Evolutionary conservation across 1,140 invertebrate species (phyloP), one percentile per base, ranked within the genome.

Genomic region (Globodera rostochiensis): DNA sequence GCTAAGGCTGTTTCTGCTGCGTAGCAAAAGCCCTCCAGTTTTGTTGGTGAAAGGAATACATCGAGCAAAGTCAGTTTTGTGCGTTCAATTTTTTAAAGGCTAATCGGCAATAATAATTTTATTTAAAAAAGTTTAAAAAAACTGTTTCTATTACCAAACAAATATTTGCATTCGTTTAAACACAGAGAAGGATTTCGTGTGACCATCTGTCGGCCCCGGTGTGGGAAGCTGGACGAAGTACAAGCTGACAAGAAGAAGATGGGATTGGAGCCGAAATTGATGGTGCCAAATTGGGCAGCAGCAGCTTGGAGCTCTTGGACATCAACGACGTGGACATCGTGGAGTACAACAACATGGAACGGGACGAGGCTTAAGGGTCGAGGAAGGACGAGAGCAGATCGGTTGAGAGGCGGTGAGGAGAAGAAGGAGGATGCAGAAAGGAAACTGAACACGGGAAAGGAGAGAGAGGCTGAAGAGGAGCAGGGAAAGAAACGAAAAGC

Each of bases 131-230:
- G 1, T 36, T 36, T 1, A 36, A 36, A 36, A 36, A 79, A 13
- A 6, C n/a, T 79, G 19, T 64, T 69, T 64, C 64, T 3, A 82
- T 25, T 47, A 7, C 78, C 7, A 15, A 36, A 36, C 36, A 19
- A n/a, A 73, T 25, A 25, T 19, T 13, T 73, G 15, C 6, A n/a
- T 19, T 74, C 71, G n/a, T 77, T 64, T 70, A 70, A 64, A 79
- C 87, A 80, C 79, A 89, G 88, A 8, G 84, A 87, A 19, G 88
- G 88, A 53, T 89, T 88, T 73, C 85, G 86, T 53, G 88, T 89
- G n/a, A 89, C 87, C 36, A 89, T 89, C 77, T 89, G 88, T 70
- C 87, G 88, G 9, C 88, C 89, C 9, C 78, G 87, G 64, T 89
- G 88, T 75, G 83, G 83, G 21, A 86, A 86, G 25, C 87, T 87